Conservation (phyloP, 2,797 vertebrate genomes). For the Spea hammondii region DNA sequence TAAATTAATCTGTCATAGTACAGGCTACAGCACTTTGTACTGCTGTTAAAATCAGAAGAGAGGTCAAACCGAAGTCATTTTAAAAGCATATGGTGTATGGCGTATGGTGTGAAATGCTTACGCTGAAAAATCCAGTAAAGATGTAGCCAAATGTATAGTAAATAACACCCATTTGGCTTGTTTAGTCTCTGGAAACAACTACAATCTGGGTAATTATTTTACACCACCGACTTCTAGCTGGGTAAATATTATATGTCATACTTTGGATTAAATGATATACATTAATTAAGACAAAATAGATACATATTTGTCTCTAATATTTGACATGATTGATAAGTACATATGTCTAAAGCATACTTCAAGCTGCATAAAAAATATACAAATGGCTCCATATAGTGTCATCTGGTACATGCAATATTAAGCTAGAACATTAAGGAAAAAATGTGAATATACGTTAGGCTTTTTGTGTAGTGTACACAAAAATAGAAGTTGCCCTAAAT, state of each 20-base stretch:
- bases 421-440: background rate
- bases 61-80: background rate
- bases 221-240: background rate
- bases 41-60: background rate
- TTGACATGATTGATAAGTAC: background rate
- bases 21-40: too few relatives aligned
- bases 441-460: too few relatives aligned
- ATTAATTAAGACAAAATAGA: background rate
- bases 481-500: too few relatives aligned
- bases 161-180: slow-evolving; percentile 8
- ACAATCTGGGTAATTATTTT: slow-evolving; percentile 4
- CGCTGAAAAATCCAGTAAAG: background rate
- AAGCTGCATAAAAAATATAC: background rate
- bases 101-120: background rate
- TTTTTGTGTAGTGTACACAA: too few relatives aligned
- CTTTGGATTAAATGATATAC: background rate
- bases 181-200: background rate
- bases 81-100: background rate
- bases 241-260: background rate
- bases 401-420: background rate
- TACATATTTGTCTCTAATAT: background rate
- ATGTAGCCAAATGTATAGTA: background rate
- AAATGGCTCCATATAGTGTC: background rate
- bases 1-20: too few relatives aligned
- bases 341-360: background rate